Percentiles rank a stretch among this genome's conserved stretches.
These are phyloP conservation scores for Callopanchax toddi DNA, from an alignment of 2,113 vertebrate genomes.

Conservation along the genomic window DNA sequence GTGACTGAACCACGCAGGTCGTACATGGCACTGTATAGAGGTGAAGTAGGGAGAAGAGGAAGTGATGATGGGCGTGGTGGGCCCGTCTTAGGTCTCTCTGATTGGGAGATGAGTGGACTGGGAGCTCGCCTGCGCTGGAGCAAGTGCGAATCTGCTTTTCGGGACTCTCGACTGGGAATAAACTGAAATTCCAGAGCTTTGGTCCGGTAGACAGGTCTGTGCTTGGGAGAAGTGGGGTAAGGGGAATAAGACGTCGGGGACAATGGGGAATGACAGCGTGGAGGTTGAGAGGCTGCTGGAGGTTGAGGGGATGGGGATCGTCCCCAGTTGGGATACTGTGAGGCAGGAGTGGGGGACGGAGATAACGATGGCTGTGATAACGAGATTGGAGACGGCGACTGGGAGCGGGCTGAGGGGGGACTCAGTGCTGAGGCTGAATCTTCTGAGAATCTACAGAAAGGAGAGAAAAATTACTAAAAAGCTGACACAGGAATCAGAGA, in stretches of 20 bases:
- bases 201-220: constrained; percentile 79
- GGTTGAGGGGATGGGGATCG: constrained; percentile 83
- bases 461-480: constrained; percentile 14
- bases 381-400: constrained; percentile 78
- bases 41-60: constrained; percentile 86
- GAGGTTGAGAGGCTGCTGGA: constrained; percentile 74
- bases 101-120: constrained; percentile 87
- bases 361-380: constrained; percentile 81
- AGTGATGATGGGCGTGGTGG: constrained; percentile 89
- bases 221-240: constrained; percentile 83
- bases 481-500: background rate
- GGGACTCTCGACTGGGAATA: constrained; percentile 80
- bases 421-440: constrained; percentile 85
- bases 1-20: constrained; percentile 80
- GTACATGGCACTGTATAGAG: constrained; percentile 81
- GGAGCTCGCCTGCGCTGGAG: constrained; percentile 85
- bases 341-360: constrained; percentile 69
- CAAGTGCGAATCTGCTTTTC: constrained; percentile 78
- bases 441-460: constrained; percentile 83
- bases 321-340: constrained; percentile 80
- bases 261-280: constrained; percentile 81
- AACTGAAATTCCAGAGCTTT: constrained; percentile 84
- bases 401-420: constrained; percentile 81
- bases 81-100: constrained; percentile 84
- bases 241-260: constrained; percentile 85